Conservation (phyloP, 2,888 invertebrate genomes). For the Oscheius sp. region DNA sequence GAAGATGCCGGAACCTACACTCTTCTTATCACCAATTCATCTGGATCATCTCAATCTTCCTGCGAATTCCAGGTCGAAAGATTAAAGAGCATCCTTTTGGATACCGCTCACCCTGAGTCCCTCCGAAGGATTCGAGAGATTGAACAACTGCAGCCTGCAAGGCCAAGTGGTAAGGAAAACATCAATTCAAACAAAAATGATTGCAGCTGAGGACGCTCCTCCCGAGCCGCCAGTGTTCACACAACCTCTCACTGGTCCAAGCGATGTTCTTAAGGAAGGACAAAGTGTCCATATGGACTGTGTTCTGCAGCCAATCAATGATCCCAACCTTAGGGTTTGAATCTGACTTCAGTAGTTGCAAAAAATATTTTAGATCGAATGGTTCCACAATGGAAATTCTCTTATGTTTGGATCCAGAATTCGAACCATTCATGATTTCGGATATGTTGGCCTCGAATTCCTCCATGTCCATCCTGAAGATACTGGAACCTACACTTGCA, state of each 20-base stretch:
- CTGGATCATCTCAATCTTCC: slow-evolving; percentile 84
- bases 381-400: slow-evolving; percentile 91
- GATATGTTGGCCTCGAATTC: slow-evolving; percentile 84
- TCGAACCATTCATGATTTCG: slow-evolving; percentile 96
- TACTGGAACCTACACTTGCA: slow-evolving; percentile 72
- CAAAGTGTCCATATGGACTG: slow-evolving; percentile 77
- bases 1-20: slow-evolving; percentile 85
- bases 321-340: slow-evolving; percentile 85
- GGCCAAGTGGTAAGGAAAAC: slow-evolving; percentile 31
- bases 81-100: slow-evolving; percentile 75
- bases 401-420: slow-evolving; percentile 83
- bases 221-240: slow-evolving; percentile 80
- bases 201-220: slow-evolving; percentile 57
- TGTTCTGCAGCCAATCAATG: slow-evolving; percentile 89
- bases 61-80: slow-evolving; percentile 79
- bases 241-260: slow-evolving; percentile 86
- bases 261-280: slow-evolving; percentile 77
- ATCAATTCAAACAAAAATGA: not conserved
- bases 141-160: slow-evolving; percentile 65
- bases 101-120: slow-evolving; percentile 91
- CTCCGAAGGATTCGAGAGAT: slow-evolving; percentile 79
- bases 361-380: slow-evolving; percentile 81
- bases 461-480: slow-evolving; percentile 70
- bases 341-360: not conserved
- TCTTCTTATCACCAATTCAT: slow-evolving; percentile 57